Evolutionary conservation across 2,888 invertebrate genomes (phyloP), one percentile per base, ranked within the genome.

Genomic region (Tetramorium bicarinatum): DNA sequence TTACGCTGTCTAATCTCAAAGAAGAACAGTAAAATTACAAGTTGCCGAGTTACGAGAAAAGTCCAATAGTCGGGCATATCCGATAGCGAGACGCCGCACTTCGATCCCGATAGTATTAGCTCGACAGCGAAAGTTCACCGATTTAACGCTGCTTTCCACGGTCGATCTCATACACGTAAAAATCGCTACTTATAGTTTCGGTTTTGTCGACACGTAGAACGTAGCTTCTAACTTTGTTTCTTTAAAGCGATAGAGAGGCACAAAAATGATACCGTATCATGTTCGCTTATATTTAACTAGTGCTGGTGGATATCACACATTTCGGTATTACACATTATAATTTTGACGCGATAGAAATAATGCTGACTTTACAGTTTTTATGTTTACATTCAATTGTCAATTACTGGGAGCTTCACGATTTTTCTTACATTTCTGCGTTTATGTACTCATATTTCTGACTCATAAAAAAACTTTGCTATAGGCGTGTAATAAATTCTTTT

Each of bases 21-120:
- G 18, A 79, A 52, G 25, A 59, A 61, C 59, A 56, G 13, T 71
- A n/a, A 77, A 77, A 76, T 76, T 67, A 66, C 8, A 67, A 77
- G 66, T 77, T 77, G 13, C 15, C 49, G 18, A 29, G 15, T 67
- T 77, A 62, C 38, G 41, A 25, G n/a, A 15, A 34, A 54, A 54
- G n/a, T 38, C n/a, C 41, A 25, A 52, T n/a, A 29, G 38, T n/a
- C 41, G 15, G 41, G 13, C 6, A 25, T 44, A 44, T 59, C n/a
- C 29, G 44, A 44, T 18, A 44, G 18, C 18, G 25, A 41, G 9
- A 54, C 25, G 34, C 15, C 18, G 21, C 3, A 21, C n/a, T 59
- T 56, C 11, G n/a, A 56, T 59, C 25, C 18, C 25, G 44, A 74
- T 59, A 47, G n/a, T 29, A 25, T 18, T 38, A 72, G 25, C 13